phyloP scores from a whole-genome alignment of 2,113 vertebrate species.

The Heterotis niloticus region DNA sequence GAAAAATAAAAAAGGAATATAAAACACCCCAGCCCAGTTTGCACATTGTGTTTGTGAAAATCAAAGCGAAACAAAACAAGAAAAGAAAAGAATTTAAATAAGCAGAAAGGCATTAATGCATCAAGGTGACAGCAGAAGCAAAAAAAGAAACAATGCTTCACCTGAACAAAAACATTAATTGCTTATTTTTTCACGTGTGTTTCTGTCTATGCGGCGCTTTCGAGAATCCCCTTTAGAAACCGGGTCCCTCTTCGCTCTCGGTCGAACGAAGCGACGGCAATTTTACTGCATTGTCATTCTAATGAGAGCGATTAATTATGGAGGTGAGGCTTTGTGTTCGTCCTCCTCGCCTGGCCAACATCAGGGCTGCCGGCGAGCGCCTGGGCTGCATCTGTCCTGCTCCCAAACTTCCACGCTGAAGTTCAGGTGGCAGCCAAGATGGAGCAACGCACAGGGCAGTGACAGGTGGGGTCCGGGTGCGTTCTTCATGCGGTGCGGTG shows the following conservation, averaged over 20 bases:
- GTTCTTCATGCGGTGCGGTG: no score
- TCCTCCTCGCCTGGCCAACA: slow-evolving; percentile 24
- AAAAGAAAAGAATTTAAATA: slow-evolving; percentile 46
- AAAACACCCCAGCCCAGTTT: slow-evolving; percentile 33
- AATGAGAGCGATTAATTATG: slow-evolving; percentile 48
- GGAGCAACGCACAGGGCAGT: neutral
- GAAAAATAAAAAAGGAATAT: slow-evolving; percentile 33
- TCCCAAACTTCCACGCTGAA: slow-evolving; percentile 6
- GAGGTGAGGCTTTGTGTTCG: slow-evolving; percentile 27
- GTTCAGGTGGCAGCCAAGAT: neutral
- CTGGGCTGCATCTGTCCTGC: slow-evolving; percentile 1
- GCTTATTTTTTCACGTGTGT: slow-evolving; percentile 33
- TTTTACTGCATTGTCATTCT: slow-evolving; percentile 49
- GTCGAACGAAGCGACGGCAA: slow-evolving; percentile 34
- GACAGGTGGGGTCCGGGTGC: no score
- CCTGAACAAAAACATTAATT: slow-evolving; percentile 52
- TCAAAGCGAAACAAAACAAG: slow-evolving; percentile 42
- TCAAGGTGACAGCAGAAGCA: slow-evolving; percentile 46
- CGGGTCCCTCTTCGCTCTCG: slow-evolving; percentile 35
- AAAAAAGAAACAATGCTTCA: slow-evolving; percentile 32
- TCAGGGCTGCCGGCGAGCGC: neutral
- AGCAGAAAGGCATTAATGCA: slow-evolving; percentile 50
- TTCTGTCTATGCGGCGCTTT: slow-evolving; percentile 25
- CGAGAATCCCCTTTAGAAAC: slow-evolving; percentile 49
- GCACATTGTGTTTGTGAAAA: slow-evolving; percentile 38